Base-by-base conservation (phyloP, 2,113 vertebrate species). In the Pyxicephalus adspersus region DNA sequence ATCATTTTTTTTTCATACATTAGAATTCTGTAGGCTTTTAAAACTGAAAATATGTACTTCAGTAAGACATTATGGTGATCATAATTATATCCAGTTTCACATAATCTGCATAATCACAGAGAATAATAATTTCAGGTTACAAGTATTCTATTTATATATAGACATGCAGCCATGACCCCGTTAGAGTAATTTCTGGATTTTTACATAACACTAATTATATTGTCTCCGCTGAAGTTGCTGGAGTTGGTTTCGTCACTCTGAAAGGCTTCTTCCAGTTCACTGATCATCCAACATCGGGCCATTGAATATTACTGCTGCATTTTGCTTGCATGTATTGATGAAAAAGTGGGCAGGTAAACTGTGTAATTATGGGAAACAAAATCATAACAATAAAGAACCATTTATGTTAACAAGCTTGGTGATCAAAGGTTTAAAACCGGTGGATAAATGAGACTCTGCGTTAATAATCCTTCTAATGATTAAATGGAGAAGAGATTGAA, bases 221-320 rank as follows among this genome's bases (percentile, higher is more conserved):
- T 85, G 85, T 87, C 86, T 86, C 83, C 79, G 75, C 83, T 91
- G 89, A 90, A 90, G 89, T 85, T 87, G 83, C 89, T 94, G 92
- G 92, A 93, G 88, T 65, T 66, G 89, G 85, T 85, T 91, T 91
- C 91, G 92, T 92, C 94, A 88, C 91, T 28, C 90, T 90, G 91
- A 95, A 95, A 95, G 91, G 88, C 84, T 88, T 93, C 90, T 91
- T 90, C 89, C 91, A 93, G 91, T 93, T 94, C 91, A 93, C 85
- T 94, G 92, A 90, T 76, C 88, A 92, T 88, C 90, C 85, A 92
- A 87, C 89, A 90, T 89, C 92, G 91, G 90, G 90, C 61, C 85
- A 63, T 85, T 90, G 89, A 92, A 91, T 92, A 90, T 90, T 88
- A 92, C 89, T 91, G 92, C 92, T 85, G 76, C 80, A 66, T 89